Conservation (phyloP, 1,140 invertebrate genomes). For the Pinna nobilis region DNA sequence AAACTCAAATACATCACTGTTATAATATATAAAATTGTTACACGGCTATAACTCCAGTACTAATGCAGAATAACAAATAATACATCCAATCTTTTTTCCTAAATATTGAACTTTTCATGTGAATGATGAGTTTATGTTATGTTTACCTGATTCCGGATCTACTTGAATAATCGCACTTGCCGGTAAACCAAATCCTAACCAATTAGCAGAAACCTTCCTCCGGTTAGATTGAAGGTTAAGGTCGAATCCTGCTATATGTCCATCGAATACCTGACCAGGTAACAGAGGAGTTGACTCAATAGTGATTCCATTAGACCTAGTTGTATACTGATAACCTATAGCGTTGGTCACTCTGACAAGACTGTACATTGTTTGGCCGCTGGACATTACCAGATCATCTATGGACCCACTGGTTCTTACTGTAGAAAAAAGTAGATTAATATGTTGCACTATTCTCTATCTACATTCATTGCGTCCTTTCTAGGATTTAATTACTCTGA, state of each 20-base stretch:
- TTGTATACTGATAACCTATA: slow-evolving; percentile 25
- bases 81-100: neutral
- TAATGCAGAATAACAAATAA: neutral
- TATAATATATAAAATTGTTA: neutral
- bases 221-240: slow-evolving; percentile 41
- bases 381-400: slow-evolving; percentile 46
- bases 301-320: slow-evolving; percentile 57
- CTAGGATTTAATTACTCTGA: neutral
- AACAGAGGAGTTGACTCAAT: slow-evolving; percentile 54
- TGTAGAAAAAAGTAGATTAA: slow-evolving; percentile 17
- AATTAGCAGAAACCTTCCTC: slow-evolving; percentile 50
- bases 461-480: neutral
- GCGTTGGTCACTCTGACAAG: slow-evolving; percentile 54
- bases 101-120: neutral
- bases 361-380: slow-evolving; percentile 55
- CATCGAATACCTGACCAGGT: slow-evolving; percentile 61
- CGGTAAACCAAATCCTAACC: slow-evolving; percentile 58
- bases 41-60: too few species aligned
- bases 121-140: neutral
- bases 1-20: neutral
- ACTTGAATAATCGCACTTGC: slow-evolving; percentile 25
- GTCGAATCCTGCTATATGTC: slow-evolving; percentile 54
- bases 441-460: neutral
- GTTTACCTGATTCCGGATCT: slow-evolving; percentile 28
- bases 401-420: slow-evolving; percentile 49